phyloP scores from a whole-genome alignment of 2,888 invertebrate species.

The Himalopsyche kuldschensis region DNA sequence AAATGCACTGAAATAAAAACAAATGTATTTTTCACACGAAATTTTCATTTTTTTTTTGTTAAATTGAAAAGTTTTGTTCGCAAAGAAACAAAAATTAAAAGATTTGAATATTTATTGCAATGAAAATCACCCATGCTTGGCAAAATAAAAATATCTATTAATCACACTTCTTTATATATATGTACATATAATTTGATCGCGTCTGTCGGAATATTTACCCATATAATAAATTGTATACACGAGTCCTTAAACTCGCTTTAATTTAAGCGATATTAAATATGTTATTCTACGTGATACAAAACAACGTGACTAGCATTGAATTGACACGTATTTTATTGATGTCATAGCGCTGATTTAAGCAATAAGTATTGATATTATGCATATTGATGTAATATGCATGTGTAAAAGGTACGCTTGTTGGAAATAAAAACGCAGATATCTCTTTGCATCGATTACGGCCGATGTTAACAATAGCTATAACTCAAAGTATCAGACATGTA shows the following conservation, averaged over 20 bases:
- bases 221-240: too few species aligned
- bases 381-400: background rate
- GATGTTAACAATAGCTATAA: background rate
- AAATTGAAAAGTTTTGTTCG: too few species aligned
- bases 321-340: background rate
- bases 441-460: background rate
- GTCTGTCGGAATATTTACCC: too few species aligned
- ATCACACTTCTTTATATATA: too few species aligned
- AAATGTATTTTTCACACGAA: too few species aligned
- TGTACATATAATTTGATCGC: too few species aligned
- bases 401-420: background rate
- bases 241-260: background rate
- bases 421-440: background rate
- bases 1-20: too few species aligned
- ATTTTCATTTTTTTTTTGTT: too few species aligned
- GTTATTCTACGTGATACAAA: background rate
- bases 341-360: background rate
- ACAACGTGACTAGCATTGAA: background rate
- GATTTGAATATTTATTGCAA: too few species aligned
- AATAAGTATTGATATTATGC: background rate
- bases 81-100: too few species aligned
- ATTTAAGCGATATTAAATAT: background rate
- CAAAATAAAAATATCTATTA: too few species aligned
- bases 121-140: too few species aligned
- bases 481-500: background rate